Conservation (phyloP, 2,113 vertebrate species). For the Ornithorhynchus anatinus region DNA sequence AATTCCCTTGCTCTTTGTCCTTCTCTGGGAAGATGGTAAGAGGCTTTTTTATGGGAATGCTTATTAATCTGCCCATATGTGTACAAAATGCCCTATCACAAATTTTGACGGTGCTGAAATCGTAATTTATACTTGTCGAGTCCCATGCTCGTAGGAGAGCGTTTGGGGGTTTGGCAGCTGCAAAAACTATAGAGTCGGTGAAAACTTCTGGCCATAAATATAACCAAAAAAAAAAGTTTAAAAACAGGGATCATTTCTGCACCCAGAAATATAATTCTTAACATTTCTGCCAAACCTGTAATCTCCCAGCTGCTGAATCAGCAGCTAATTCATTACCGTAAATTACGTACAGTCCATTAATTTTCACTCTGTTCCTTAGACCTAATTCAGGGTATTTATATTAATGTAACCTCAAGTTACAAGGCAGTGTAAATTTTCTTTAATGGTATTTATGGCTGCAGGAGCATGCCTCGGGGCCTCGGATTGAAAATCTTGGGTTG, state of each 20-base stretch:
- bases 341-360: slow-evolving; percentile 42
- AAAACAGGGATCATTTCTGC: slow-evolving; percentile 50
- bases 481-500: not conserved
- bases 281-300: slow-evolving; percentile 28
- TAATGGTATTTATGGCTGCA: slow-evolving; percentile 18
- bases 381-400: slow-evolving; percentile 33
- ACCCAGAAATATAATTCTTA: slow-evolving; percentile 31
- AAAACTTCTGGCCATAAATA: slow-evolving; percentile 52
- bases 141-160: not conserved
- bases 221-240: slow-evolving; percentile 46
- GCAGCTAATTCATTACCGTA: slow-evolving; percentile 50
- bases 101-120: slow-evolving; percentile 12
- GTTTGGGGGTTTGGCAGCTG: slow-evolving; percentile 18
- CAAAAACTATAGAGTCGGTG: slow-evolving; percentile 44
- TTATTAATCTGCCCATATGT: not conserved
- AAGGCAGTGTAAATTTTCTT: slow-evolving; percentile 32
- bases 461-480: slow-evolving; percentile 1
- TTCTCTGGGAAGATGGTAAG: not conserved
- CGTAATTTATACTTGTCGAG: slow-evolving; percentile 36
- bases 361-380: slow-evolving; percentile 56
- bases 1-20: not conserved
- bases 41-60: not conserved
- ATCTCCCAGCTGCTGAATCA: slow-evolving; percentile 37
- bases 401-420: slow-evolving; percentile 22
- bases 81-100: not conserved